A percentile compares a stretch with the other conserved stretches of the same genome.
Conservation (phyloP, 2,797 vertebrate species). For the Oophaga sylvatica region DNA sequence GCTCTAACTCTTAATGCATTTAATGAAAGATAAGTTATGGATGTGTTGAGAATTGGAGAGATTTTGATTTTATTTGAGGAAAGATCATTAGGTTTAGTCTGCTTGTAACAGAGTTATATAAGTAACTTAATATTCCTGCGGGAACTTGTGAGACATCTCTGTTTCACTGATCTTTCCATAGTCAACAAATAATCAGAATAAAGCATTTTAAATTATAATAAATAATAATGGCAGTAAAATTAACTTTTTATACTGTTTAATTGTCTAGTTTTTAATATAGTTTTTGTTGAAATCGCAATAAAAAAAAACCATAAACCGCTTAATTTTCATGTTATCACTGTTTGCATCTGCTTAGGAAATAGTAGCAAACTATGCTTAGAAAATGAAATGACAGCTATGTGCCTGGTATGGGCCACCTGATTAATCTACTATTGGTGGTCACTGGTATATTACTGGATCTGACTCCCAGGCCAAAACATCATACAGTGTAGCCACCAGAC, state of each 20-base stretch:
- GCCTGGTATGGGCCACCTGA: too few relatives aligned
- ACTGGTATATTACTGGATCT: too few relatives aligned
- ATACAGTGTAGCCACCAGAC: too few relatives aligned
- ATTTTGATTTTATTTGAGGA: conserved; percentile 23
- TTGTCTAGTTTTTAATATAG: not conserved
- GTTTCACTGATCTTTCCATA: not conserved
- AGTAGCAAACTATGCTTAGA: too few relatives aligned
- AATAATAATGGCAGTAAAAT: not conserved
- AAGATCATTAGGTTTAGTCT: conserved; percentile 21
- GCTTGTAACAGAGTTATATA: conserved; percentile 8
- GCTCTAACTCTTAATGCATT: conserved; percentile 20
- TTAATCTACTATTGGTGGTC: too few relatives aligned
- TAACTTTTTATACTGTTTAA: not conserved
- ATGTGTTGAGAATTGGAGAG: conserved; percentile 23
- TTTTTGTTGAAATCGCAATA: too few relatives aligned
- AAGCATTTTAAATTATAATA: not conserved
- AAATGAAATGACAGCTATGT: too few relatives aligned
- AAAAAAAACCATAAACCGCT: too few relatives aligned
- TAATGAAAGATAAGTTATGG: conserved; percentile 36
- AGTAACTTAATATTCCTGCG: conserved; percentile 2
- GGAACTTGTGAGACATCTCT: not conserved
- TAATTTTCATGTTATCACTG: too few relatives aligned
- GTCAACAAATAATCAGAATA: not conserved
- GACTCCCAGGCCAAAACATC: too few relatives aligned
- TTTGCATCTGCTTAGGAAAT: too few relatives aligned